A percentile compares a stretch with the other conserved stretches of the same genome.
Conservation (phyloP, 2,113 vertebrate genomes). For the Thomomys bottae region DNA sequence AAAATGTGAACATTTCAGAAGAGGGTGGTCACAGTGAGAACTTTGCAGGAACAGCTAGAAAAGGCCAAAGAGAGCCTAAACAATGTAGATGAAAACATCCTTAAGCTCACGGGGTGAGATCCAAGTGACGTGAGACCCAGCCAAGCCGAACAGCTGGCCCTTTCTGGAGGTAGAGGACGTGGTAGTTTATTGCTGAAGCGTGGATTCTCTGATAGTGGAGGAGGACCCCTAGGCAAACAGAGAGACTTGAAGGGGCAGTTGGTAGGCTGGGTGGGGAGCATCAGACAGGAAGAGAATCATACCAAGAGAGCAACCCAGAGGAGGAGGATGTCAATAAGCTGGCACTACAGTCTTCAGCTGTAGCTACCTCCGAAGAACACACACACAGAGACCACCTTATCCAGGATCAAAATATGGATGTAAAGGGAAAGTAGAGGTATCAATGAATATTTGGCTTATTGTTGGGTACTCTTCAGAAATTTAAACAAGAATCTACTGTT, state of each 20-base stretch:
- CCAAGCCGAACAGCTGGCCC: conserved; percentile 90
- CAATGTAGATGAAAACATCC: conserved; percentile 97
- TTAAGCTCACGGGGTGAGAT: conserved; percentile 96
- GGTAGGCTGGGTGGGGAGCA: conserved; percentile 98
- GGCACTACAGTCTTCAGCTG: conserved; percentile 98
- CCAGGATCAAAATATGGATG: conserved; percentile 99
- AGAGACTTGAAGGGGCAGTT: conserved; percentile 97
- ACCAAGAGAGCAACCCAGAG: conserved; percentile 98
- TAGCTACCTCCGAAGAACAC: conserved; percentile 99
- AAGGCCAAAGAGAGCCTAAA: conserved; percentile 98
- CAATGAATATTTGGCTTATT: conserved; percentile 99
- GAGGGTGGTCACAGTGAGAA: conserved; percentile 97
- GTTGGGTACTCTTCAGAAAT: conserved; percentile 99
- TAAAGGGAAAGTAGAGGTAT: conserved; percentile 98
- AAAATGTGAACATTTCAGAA: too few relatives aligned
- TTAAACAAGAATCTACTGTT: conserved; percentile 98
- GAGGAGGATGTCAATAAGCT: conserved; percentile 99
- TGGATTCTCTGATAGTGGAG: conserved; percentile 97
- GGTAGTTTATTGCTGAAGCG: conserved; percentile 96
- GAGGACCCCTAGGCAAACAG: conserved; percentile 98
- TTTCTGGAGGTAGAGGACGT: conserved; percentile 98
- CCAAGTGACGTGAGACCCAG: conserved; percentile 96
- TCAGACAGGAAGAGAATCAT: conserved; percentile 96
- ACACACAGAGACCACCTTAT: conserved; percentile 99
- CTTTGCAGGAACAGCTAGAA: conserved; percentile 97